These are phyloP conservation scores for Crotalus horridus DNA, from an alignment of 2,113 vertebrate genomes.

Conservation along the genomic window DNA sequence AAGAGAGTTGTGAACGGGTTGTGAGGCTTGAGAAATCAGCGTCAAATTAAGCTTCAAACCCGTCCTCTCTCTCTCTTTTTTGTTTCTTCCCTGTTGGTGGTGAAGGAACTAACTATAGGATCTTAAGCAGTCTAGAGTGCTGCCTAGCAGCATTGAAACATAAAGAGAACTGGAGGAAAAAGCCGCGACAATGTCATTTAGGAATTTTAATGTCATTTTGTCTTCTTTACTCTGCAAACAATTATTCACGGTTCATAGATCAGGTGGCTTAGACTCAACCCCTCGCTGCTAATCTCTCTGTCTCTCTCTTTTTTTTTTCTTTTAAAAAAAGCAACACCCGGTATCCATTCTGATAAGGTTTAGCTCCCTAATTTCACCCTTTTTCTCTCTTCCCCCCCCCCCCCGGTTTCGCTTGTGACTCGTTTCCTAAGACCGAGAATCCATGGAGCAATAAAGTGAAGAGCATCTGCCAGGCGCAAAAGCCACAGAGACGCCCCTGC, in stretches of 20 bases:
- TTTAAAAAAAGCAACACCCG: constrained; percentile 36
- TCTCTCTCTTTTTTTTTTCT: constrained; percentile 62
- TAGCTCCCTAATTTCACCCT: constrained; percentile 75
- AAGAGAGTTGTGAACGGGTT: constrained; percentile 70
- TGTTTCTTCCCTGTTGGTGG: constrained; percentile 43
- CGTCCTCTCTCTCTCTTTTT: constrained; percentile 56
- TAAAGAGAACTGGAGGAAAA: constrained; percentile 75
- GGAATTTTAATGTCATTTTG: constrained; percentile 80
- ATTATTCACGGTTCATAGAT: constrained; percentile 82
- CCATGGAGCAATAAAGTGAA: constrained; percentile 93
- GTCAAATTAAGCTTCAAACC: constrained; percentile 77
- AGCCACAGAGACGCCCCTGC: constrained; percentile 94
- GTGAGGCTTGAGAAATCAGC: constrained; percentile 68
- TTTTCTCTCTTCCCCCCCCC: constrained; percentile 21
- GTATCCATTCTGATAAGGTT: constrained; percentile 84
- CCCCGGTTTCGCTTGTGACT: constrained; percentile 41
- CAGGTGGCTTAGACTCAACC: constrained; percentile 76
- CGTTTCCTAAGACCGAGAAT: constrained; percentile 86
- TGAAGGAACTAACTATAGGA: constrained; percentile 72
- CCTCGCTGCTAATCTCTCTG: constrained; percentile 72
- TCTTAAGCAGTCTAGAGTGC: constrained; percentile 78
- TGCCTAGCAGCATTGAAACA: constrained; percentile 72
- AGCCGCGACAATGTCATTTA: constrained; percentile 77
- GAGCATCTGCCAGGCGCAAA: constrained; percentile 88
- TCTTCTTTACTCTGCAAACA: constrained; percentile 81